A percentile compares a stretch with the other conserved stretches of the same genome.
Evolutionary conservation across 1,140 invertebrate genomes (phyloP).

Genomic region (Oedothorax gibbosus): DNA sequence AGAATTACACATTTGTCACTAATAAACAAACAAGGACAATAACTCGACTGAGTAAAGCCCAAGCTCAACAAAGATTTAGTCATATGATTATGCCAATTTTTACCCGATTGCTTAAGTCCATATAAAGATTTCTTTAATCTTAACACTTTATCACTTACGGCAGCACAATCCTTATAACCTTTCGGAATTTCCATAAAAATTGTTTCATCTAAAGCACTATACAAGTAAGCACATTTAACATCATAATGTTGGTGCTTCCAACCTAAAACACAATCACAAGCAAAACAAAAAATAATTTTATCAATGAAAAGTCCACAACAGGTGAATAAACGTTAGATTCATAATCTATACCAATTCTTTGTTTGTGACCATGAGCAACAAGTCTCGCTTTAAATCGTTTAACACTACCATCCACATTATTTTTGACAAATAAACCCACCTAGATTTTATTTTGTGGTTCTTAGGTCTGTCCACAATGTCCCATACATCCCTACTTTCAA

Average conservation of each 20-base stretch:
- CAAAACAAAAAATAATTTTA: slow-evolving; percentile 11
- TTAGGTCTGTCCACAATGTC: background rate
- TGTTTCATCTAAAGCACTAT: background rate
- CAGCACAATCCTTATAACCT: background rate
- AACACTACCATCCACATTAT: background rate
- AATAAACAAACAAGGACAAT: background rate
- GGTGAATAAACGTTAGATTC: no score
- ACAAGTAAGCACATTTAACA: background rate
- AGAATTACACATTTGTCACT: background rate
- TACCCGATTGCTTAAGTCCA: background rate
- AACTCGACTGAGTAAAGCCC: background rate
- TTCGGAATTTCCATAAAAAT: background rate
- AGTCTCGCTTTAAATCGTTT: background rate
- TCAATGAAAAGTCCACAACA: background rate
- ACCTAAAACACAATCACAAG: background rate
- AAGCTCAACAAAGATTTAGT: background rate
- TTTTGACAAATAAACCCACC: slow-evolving; percentile 1
- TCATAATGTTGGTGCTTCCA: background rate
- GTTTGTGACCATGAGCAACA: background rate
- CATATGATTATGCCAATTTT: slow-evolving; percentile 1
- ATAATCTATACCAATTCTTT: no score
- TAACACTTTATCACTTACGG: background rate
- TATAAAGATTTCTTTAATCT: slow-evolving; percentile 9
- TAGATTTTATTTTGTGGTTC: background rate
- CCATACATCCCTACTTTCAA: background rate